These are phyloP conservation scores for Echeneis naucrates DNA, from an alignment of 2,797 vertebrate species.

Conservation along the genomic window DNA sequence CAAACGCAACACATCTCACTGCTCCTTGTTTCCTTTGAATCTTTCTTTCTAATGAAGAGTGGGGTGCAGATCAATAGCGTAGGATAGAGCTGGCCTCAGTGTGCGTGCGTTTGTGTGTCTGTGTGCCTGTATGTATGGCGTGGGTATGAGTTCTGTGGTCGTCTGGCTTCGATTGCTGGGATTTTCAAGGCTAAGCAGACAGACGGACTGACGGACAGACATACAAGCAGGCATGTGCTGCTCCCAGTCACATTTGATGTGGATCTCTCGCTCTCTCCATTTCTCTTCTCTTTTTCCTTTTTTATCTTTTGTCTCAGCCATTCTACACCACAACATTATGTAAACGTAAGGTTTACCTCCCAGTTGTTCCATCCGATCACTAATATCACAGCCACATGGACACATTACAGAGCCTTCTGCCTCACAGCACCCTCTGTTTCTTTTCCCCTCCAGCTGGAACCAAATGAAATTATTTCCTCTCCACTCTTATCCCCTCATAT, in stretches of 20 bases:
- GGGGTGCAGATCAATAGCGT: conserved; percentile 82
- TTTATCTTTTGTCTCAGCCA: conserved; percentile 46
- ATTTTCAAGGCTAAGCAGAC: conserved; percentile 78
- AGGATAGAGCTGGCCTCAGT: conserved; percentile 71
- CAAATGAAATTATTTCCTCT: not conserved
- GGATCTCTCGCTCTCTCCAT: conserved; percentile 52
- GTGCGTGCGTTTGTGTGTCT: conserved; percentile 38
- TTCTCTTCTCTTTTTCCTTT: conserved; percentile 42
- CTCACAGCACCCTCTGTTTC: conserved; percentile 21
- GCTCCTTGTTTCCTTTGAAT: conserved; percentile 79
- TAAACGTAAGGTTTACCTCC: conserved; percentile 72
- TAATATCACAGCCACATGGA: conserved; percentile 38
- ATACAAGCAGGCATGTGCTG: conserved; percentile 67
- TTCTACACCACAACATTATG: conserved; percentile 66
- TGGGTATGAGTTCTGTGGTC: conserved; percentile 78
- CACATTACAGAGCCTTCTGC: conserved; percentile 26
- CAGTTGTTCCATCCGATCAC: conserved; percentile 55
- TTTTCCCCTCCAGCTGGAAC: not conserved
- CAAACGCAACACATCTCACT: conserved; percentile 57
- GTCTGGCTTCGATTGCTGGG: conserved; percentile 76
- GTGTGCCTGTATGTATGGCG: conserved; percentile 52
- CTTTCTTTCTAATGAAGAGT: conserved; percentile 83
- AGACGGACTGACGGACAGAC: conserved; percentile 65
- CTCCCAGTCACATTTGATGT: conserved; percentile 71
- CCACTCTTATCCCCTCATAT: conserved; percentile 11